Evolutionary conservation across 2,797 vertebrate genomes (phyloP).

Genomic region (Myotis vivesi): DNA sequence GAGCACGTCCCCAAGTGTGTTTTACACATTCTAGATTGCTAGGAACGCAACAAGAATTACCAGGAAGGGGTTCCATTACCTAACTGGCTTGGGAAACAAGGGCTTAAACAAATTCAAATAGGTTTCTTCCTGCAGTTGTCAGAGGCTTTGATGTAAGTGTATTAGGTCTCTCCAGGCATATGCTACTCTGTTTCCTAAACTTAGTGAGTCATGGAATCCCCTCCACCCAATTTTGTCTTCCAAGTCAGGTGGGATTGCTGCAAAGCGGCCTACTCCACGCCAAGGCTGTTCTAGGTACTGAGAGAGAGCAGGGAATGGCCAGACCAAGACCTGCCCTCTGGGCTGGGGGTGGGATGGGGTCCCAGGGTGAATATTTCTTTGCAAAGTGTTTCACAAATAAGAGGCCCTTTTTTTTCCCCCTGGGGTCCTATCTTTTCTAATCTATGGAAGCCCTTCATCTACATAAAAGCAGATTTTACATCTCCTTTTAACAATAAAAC

Average conservation of each 20-base stretch:
- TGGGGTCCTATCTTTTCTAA: background rate
- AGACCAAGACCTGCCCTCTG: background rate
- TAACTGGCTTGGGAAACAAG: background rate
- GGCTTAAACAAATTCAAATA: background rate
- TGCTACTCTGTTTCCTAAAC: background rate
- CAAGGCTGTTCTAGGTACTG: background rate
- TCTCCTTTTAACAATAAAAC: conserved; percentile 20
- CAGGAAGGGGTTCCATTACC: background rate
- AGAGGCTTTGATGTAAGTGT: background rate
- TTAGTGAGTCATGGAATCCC: background rate
- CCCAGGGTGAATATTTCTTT: background rate
- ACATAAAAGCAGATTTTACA: background rate
- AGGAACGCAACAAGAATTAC: background rate
- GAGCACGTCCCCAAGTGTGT: background rate
- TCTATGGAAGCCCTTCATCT: background rate
- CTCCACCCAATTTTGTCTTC: background rate
- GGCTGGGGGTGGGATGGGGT: background rate
- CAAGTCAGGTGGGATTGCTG: background rate
- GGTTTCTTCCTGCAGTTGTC: background rate
- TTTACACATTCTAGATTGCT: background rate
- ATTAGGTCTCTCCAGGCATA: background rate
- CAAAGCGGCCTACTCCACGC: background rate
- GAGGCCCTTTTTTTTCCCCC: background rate
- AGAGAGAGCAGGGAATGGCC: background rate
- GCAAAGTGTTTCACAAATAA: background rate